Evolutionary conservation across 23 tunicate species (phyloP).

Genomic region (Styela plicata): DNA sequence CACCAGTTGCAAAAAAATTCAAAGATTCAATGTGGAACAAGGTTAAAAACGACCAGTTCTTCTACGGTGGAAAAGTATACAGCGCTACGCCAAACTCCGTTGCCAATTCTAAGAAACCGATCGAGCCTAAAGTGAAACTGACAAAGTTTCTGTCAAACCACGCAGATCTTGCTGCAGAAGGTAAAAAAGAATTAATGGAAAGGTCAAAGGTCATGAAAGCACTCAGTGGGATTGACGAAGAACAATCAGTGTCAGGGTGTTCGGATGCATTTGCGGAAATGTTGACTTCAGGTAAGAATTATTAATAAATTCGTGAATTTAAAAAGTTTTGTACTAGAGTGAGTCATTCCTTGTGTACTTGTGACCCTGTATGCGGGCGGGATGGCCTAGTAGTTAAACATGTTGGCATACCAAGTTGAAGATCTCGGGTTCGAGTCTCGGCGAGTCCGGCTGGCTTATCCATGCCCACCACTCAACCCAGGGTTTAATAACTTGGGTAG

Average conservation of each 20-base stretch:
- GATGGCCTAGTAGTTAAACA: too few relatives aligned
- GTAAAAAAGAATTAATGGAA: conserved; percentile 26
- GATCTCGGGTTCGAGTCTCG: too few relatives aligned
- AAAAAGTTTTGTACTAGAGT: too few relatives aligned
- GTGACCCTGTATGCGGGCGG: too few relatives aligned
- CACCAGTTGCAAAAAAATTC: conserved; percentile 62
- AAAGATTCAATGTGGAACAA: conserved; percentile 59
- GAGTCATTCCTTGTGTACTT: too few relatives aligned
- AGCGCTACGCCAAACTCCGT: conserved; percentile 53
- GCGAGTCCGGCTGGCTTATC: too few relatives aligned
- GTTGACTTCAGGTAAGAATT: conserved; percentile 7
- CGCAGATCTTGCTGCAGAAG: conserved; percentile 10
- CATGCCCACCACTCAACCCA: too few relatives aligned
- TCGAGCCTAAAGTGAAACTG: conserved; percentile 66
- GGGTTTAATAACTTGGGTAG: too few relatives aligned
- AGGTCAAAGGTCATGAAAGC: conserved; percentile 71
- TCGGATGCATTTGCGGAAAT: conserved; percentile 60
- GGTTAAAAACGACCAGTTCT: conserved; percentile 87
- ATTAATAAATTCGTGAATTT: too few relatives aligned
- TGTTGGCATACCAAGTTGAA: too few relatives aligned
- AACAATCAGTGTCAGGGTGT: conserved; percentile 73
- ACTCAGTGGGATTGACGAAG: conserved; percentile 64
- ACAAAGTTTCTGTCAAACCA: conserved; percentile 41
- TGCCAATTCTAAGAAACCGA: neutral
- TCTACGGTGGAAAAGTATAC: conserved; percentile 85